These are phyloP conservation scores for Eurystomus glaucurus DNA, from an alignment of 2,797 vertebrate species.

Conservation along the genomic window DNA sequence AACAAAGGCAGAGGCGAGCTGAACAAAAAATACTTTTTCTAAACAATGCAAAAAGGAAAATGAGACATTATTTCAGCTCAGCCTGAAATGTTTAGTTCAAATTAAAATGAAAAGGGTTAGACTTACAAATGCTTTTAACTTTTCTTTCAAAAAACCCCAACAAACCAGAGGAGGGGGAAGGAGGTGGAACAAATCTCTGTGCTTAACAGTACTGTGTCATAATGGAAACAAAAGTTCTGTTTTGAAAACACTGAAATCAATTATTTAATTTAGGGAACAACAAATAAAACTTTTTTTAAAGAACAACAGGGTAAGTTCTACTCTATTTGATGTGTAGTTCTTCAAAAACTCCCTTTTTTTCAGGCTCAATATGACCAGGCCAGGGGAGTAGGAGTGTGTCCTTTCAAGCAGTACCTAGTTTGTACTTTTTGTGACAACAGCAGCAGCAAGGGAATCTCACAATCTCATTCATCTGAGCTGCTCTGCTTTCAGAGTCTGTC, in stretches of 20 bases:
- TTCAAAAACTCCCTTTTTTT: neutral
- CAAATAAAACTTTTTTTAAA: neutral
- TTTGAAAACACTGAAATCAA: neutral
- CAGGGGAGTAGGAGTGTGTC: accelerated
- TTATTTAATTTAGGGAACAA: neutral
- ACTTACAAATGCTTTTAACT: neutral
- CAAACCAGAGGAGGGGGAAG: neutral
- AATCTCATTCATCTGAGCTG: neutral
- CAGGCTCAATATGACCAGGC: neutral
- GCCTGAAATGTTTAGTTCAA: neutral
- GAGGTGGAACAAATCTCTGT: neutral
- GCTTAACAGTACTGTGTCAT: neutral
- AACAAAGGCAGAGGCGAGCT: neutral
- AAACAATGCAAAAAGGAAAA: neutral
- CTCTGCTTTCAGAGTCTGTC: neutral
- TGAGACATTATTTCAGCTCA: neutral
- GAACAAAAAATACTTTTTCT: neutral
- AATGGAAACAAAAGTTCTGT: neutral
- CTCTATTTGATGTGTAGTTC: neutral
- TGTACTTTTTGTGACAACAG: neutral
- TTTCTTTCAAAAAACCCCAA: neutral
- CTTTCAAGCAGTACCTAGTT: neutral
- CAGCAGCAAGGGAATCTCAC: neutral
- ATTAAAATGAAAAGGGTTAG: neutral
- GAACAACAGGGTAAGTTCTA: neutral